Evolutionary conservation across 2,888 invertebrate genomes (phyloP), one percentile per base, ranked within the genome.

Genomic region (Diaprepes abbreviatus): DNA sequence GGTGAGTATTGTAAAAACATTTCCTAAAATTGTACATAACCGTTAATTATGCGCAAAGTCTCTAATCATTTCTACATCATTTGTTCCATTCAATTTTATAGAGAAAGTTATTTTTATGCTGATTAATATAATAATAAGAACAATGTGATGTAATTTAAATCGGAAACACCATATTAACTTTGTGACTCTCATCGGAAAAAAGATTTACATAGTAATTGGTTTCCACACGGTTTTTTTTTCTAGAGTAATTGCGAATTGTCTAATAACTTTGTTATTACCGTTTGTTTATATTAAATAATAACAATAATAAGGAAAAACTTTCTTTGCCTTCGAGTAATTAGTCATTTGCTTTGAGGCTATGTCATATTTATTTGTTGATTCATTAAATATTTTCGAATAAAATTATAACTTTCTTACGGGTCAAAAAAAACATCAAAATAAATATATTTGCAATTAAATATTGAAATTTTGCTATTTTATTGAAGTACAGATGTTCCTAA

Each of bases 51-150:
- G 48, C 60, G 38, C 14, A 67, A 62, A 19, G 16, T 54, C 48
- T 36, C 62, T 48, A 68, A 28, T 38, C 28, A 24, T 68, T 68
- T 68, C 57, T 68, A 63, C 57, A 52, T 40, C 36, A 68, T 62
- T 43, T 43, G 55, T 48, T 68, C 45, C 58, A 24, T 7, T 24
- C 36, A 19, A 67, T 67, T 54, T 67, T 55, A n/a, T 12, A 50
- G 69, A 50, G 69, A 69, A 69, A 69, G 69, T 65, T 65, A 7
- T n/a, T 17, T 35, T 35, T 45, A 35, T 58, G 31, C 28, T 38
- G 19, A 64, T 69, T 63, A 52, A 40, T 59, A 52, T 36, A 38
- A 59, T 62, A 45, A 67, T 62, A 38, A 35, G 38, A 66, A 60
- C 55, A 45, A 52, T 19, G 62, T 67, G 38, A 67, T 9, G 59